Evolutionary conservation across 2,888 invertebrate species (phyloP).

Genomic region (Caenorhabditis uteleia): DNA sequence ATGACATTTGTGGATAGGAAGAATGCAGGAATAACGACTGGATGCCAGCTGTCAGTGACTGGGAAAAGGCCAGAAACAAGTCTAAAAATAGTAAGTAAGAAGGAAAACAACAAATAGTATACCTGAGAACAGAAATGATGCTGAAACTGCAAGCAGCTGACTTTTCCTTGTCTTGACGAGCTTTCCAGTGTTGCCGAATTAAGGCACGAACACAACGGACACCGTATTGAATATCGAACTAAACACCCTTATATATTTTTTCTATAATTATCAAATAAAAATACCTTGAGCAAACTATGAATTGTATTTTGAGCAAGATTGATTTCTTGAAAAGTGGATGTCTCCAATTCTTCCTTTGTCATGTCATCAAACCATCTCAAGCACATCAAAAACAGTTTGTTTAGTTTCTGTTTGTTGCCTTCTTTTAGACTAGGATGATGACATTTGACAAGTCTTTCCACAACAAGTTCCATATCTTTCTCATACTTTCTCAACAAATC

Average conservation of each 20-base stretch:
- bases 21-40: constrained; percentile 83
- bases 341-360: constrained; percentile 26
- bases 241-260: not conserved
- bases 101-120: not conserved
- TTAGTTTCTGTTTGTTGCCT: constrained; percentile 81
- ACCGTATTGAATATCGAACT: constrained; percentile 54
- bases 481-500: constrained; percentile 30
- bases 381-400: constrained; percentile 77
- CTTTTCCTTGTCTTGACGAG: constrained; percentile 26
- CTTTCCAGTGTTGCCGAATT: constrained; percentile 47
- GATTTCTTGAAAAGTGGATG: constrained; percentile 18
- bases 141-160: too few species aligned
- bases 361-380: constrained; percentile 46
- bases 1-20: constrained; percentile 80
- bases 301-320: constrained; percentile 21
- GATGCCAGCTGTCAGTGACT: constrained; percentile 88
- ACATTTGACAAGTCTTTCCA: constrained; percentile 83
- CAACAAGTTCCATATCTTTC: constrained; percentile 70
- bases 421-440: constrained; percentile 83
- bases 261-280: not conserved
- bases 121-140: too few species aligned
- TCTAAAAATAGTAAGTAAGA: constrained; percentile 75
- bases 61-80: constrained; percentile 83
- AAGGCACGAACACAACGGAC: constrained; percentile 56
- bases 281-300: constrained; percentile 38